Evolutionary conservation across 2,888 invertebrate species (phyloP).

Genomic region (Hemithea aestivaria): DNA sequence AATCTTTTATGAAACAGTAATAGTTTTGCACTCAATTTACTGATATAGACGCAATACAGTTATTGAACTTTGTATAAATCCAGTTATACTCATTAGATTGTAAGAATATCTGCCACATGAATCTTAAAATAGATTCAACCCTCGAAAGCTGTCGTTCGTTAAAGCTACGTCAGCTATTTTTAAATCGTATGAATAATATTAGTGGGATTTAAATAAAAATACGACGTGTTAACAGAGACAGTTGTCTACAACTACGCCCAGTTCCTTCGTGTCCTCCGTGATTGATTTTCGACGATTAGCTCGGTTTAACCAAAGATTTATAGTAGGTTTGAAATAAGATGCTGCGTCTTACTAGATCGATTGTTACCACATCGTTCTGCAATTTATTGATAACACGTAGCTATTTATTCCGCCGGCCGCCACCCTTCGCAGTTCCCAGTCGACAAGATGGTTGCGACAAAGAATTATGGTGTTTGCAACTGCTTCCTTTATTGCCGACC

Average conservation of each 20-base stretch:
- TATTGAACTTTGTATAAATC: background rate
- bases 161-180: too few species aligned
- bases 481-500: constrained; percentile 18
- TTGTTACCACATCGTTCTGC: constrained; percentile 29
- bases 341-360: constrained; percentile 28
- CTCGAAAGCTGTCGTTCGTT: too few species aligned
- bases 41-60: constrained; percentile 1
- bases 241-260: too few species aligned
- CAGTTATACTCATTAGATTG: too few species aligned
- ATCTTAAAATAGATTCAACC: too few species aligned
- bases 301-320: too few species aligned
- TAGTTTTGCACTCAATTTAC: constrained; percentile 29
- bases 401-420: constrained; percentile 31
- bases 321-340: constrained; percentile 3
- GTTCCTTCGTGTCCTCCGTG: too few species aligned
- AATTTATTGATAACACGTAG: constrained; percentile 38
- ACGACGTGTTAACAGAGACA: too few species aligned
- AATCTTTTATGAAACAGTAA: constrained; percentile 25
- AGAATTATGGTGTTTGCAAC: constrained; percentile 40
- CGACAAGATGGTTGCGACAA: constrained; percentile 37
- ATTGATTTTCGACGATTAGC: too few species aligned
- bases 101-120: too few species aligned
- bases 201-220: too few species aligned
- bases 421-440: constrained; percentile 26
- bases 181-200: too few species aligned